Evolutionary conservation across 2,888 invertebrate genomes (phyloP).

Genomic region (Odontomyia ornata): DNA sequence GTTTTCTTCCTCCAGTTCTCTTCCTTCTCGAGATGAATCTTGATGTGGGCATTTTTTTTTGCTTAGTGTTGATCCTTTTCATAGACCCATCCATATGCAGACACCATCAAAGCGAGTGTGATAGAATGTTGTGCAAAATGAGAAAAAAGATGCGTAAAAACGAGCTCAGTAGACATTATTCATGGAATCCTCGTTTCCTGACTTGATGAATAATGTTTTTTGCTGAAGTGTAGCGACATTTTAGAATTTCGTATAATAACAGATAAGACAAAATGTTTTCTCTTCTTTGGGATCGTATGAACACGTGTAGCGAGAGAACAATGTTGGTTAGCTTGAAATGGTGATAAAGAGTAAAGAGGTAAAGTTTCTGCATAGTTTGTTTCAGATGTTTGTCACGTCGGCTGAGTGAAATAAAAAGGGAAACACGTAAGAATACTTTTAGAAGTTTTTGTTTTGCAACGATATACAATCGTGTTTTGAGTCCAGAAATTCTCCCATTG

Average conservation of each 20-base stretch:
- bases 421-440: neutral
- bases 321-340: neutral
- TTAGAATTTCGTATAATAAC: constrained; percentile 6
- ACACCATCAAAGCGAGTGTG: neutral
- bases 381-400: constrained; percentile 21
- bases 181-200: constrained; percentile 39
- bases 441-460: neutral
- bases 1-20: neutral
- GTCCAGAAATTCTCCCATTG: too few relatives aligned
- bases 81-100: too few relatives aligned
- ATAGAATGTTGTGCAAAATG: neutral
- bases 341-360: neutral
- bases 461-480: too few relatives aligned
- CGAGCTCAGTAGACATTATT: constrained; percentile 34
- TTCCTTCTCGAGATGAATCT: neutral
- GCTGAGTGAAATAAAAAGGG: neutral
- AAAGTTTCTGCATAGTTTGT: constrained; percentile 1
- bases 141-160: neutral
- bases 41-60: neutral
- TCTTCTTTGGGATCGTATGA: neutral
- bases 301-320: too few relatives aligned
- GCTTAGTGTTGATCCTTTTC: too few relatives aligned
- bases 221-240: constrained; percentile 2
- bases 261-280: constrained; percentile 27
- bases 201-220: constrained; percentile 38